Conservation (phyloP, 2,888 invertebrate genomes). For the Pristionchus arcanus region DNA sequence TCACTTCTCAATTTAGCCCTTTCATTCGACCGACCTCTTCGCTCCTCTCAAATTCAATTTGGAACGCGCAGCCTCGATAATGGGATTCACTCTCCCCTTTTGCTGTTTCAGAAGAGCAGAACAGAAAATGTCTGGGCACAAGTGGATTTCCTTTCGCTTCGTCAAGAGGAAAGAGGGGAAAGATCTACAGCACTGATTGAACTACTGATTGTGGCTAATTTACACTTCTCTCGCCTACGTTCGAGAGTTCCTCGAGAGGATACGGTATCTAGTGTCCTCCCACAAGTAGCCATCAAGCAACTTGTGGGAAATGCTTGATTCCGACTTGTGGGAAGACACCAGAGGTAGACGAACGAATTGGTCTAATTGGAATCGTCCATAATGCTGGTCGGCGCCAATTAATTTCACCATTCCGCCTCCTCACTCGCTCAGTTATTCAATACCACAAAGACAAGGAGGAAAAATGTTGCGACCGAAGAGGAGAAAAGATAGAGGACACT, state of each 20-base stretch:
- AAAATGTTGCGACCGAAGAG: background rate
- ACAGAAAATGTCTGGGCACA: conserved; percentile 13
- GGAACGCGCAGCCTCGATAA: conserved; percentile 34
- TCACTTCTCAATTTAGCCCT: background rate
- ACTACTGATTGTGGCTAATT: conserved; percentile 13
- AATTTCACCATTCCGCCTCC: conserved; percentile 27
- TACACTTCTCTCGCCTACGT: background rate
- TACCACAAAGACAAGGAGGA: background rate
- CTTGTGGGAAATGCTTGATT: too few species aligned
- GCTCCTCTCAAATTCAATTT: conserved; percentile 32
- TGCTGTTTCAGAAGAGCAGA: background rate
- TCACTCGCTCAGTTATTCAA: background rate
- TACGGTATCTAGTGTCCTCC: too few species aligned
- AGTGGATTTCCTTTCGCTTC: conserved; percentile 12
- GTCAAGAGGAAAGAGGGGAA: background rate
- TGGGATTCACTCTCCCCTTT: background rate
- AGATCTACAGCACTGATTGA: background rate
- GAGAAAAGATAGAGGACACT: conserved; percentile 28
- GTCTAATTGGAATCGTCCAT: background rate
- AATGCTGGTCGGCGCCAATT: background rate
- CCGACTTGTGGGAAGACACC: background rate
- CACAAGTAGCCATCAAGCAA: too few species aligned
- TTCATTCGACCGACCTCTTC: conserved; percentile 3
- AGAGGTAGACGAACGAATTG: background rate
- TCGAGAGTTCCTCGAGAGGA: background rate